Percentiles rank a stretch among this genome's conserved stretches.
Conservation (phyloP, 2,113 vertebrate genomes). For the Patagioenas fasciata region DNA sequence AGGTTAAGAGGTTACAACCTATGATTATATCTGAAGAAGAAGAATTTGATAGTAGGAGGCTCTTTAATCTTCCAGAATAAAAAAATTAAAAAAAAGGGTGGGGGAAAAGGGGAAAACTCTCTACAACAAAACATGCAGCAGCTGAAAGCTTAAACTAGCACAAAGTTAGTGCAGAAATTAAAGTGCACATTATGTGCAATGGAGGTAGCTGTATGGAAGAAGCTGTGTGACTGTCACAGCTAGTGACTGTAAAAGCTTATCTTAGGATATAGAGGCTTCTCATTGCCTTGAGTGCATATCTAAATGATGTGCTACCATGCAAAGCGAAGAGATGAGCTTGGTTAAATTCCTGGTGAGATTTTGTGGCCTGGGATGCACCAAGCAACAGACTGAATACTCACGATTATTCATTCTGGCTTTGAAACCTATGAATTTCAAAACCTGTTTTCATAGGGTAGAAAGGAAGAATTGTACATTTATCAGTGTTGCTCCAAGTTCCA, state of each 20-base stretch:
- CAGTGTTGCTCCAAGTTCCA: background rate
- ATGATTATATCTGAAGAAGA: background rate
- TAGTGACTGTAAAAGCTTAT: conserved; percentile 5
- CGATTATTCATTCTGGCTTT: background rate
- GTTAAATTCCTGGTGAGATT: background rate
- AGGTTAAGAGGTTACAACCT: conserved; percentile 18
- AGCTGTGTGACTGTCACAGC: background rate
- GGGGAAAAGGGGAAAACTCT: accelerated
- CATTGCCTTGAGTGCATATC: background rate
- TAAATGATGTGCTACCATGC: background rate
- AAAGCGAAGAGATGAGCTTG: conserved; percentile 7
- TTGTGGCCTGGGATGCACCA: background rate
- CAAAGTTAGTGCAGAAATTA: background rate
- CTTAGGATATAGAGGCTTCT: background rate
- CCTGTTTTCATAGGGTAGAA: background rate
- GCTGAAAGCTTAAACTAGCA: background rate
- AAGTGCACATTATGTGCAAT: background rate
- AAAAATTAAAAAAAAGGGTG: background rate
- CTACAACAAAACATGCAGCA: background rate
- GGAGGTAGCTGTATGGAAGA: background rate
- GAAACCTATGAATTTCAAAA: background rate
- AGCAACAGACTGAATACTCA: background rate
- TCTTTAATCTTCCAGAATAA: background rate
- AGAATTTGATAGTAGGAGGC: background rate
- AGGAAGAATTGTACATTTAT: conserved; percentile 18